Conservation (phyloP, 2,113 vertebrate genomes). For the Tachuris rubrigastra region DNA sequence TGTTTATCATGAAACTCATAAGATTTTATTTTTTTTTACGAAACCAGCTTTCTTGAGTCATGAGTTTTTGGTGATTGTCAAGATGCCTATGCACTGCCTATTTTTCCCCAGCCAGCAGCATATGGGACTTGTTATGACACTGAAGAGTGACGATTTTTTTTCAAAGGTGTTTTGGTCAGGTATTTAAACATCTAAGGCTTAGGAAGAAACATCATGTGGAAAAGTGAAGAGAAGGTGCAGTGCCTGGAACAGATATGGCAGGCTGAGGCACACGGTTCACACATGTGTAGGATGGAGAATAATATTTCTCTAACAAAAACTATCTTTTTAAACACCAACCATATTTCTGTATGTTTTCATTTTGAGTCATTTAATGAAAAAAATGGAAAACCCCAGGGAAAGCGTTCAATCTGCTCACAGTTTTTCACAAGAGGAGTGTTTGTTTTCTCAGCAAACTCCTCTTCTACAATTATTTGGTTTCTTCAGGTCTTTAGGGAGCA, state of each 20-base stretch:
- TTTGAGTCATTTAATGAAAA: slow-evolving; percentile 33
- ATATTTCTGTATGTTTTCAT: not conserved
- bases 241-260: not conserved
- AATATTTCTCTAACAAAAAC: slow-evolving; percentile 22
- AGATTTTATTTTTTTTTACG: not conserved
- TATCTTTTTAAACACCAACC: not conserved
- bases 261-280: not conserved
- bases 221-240: not conserved
- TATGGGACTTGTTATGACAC: not conserved
- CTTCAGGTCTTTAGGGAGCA: not conserved
- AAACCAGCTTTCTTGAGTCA: not conserved
- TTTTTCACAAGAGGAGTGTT: not conserved
- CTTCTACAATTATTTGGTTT: not conserved
- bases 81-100: not conserved
- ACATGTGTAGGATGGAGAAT: not conserved
- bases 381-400: not conserved
- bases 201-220: not conserved
- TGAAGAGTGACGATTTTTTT: not conserved
- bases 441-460: slow-evolving; percentile 7
- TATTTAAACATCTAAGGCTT: not conserved
- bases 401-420: not conserved
- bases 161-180: not conserved
- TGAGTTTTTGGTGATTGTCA: not conserved
- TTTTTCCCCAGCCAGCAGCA: not conserved
- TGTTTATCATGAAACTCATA: not conserved